Evolutionary conservation across 1,140 invertebrate species (phyloP), one percentile per base, ranked within the genome.

Genomic region (Caenorhabditis inopinata): DNA sequence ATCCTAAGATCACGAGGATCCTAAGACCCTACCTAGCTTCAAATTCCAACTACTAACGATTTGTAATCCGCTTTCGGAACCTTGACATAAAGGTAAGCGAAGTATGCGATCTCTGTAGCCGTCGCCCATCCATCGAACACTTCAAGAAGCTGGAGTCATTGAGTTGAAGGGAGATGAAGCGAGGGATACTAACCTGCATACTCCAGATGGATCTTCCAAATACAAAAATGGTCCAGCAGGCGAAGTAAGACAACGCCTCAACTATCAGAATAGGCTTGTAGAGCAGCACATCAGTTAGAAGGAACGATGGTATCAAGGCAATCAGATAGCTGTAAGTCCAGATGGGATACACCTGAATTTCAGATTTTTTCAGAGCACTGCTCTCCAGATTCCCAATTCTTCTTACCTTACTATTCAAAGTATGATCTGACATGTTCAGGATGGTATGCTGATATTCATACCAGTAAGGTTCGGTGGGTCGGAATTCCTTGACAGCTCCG

Each of bases 31-130:
- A n/a, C n/a, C n/a, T n/a, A n/a, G n/a, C n/a, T n/a, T n/a, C n/a
- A n/a, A n/a, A n/a, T n/a, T n/a, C n/a, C n/a, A n/a, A n/a, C n/a
- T n/a, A 81, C 49, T 51, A 18, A 82, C 83, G 45, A 21, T 46
- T 53, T 92, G 87, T 94, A 95, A 84, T 92, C 91, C 25, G 91
- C 89, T 82, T 91, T 91, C 78, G 92, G 91, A 48, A 96, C 94
- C 91, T 95, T 94, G 12, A 94, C 94, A 90, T 96, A 97, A 83
- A 96, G 94, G 85, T 96, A 97, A 0, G 94, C 95, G 83, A 93
- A 94, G 89, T 96, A 96, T 0, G 94, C 95, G 0, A 96, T 93
- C 90, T 97, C 95, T 7, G 94, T 92, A 0, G 95, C 94, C 87
- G 94, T 92, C 7, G 85, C 85, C 38, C 78, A 85, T 38, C 86